Evolutionary conservation across 2,797 vertebrate species (phyloP), one percentile per base, ranked within the genome.

Genomic region (Geotrypetes seraphini): DNA sequence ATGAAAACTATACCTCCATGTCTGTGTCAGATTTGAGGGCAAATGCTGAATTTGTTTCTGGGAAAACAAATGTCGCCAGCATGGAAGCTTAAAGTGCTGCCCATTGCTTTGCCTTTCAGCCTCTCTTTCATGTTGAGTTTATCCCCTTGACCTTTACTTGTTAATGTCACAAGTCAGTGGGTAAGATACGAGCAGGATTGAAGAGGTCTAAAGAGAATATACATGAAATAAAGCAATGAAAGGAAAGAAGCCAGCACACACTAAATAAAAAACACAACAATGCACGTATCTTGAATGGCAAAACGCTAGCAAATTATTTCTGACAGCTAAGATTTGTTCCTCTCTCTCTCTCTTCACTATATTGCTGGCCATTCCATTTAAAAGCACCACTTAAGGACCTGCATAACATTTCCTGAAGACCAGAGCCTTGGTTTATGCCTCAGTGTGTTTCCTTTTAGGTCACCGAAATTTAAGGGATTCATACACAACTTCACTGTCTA

Each of bases 61-160:
- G n/a, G 43, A 31, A 59, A 66, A 31, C 21, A 70, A 69, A 63
- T 61, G 38, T 23, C 66, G 44, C 12, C 39, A 22, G 39, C 57
- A 57, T 48, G 50, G 62, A 55, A 47, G 48, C 39, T 42, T 61
- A 44, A 50, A 56, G 11, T 21, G 44, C 60, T 58, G 53, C 41
- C 27, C 16, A 51, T 4, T 13, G 25, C 17, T 11, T 34, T 46
- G 40, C 52, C 23, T 25, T 17, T 27, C 14, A 35, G 53, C 41
- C 37, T 10, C 37, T 37, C 12, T 39, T 27, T 41, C 30, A 31
- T 37, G 39, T 9, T 33, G 43, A 65, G 48, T 60, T 58, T 53
- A 53, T 63, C 54, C 54, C n/a, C 53, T 43, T 5, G 10, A 36
- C 36, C 44, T 36, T 35, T 18, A 31, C 33, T 1, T 30, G 43